Evolutionary conservation across 2,113 vertebrate genomes (phyloP).

Genomic region (Picathartes gymnocephalus): DNA sequence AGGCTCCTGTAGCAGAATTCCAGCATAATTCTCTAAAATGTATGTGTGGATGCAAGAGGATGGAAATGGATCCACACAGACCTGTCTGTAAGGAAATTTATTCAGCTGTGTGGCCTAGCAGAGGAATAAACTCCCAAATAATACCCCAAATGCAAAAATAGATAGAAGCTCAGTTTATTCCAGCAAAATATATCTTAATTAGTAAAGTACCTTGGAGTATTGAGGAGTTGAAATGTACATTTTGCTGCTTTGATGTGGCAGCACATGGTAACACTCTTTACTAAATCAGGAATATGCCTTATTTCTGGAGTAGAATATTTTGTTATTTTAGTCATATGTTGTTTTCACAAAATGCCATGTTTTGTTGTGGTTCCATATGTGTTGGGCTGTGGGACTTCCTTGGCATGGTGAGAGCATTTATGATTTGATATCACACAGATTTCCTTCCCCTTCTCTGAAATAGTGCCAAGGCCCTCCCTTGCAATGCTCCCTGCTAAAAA

Average conservation of each 20-base stretch:
- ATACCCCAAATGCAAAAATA: neutral
- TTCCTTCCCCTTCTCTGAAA: neutral
- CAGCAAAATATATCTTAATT: conserved; percentile 39
- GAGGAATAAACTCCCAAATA: neutral
- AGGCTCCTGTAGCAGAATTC: neutral
- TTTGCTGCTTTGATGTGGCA: conserved; percentile 17
- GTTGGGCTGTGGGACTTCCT: neutral
- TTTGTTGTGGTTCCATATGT: neutral
- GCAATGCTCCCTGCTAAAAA: neutral
- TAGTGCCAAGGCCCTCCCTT: neutral
- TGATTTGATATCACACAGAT: neutral
- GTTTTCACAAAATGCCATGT: neutral
- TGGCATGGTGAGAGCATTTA: neutral
- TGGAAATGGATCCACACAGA: neutral
- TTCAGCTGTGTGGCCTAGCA: neutral
- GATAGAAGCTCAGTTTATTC: neutral
- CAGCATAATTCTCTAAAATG: neutral
- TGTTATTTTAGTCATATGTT: neutral
- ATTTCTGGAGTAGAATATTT: neutral
- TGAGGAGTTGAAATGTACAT: neutral
- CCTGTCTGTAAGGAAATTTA: neutral
- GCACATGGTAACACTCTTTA: neutral
- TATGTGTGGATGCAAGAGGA: neutral
- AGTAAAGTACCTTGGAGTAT: conserved; percentile 9
- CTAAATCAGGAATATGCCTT: neutral